phyloP scores from a whole-genome alignment of 2,113 vertebrate species.

The Zosterops pallidus region DNA sequence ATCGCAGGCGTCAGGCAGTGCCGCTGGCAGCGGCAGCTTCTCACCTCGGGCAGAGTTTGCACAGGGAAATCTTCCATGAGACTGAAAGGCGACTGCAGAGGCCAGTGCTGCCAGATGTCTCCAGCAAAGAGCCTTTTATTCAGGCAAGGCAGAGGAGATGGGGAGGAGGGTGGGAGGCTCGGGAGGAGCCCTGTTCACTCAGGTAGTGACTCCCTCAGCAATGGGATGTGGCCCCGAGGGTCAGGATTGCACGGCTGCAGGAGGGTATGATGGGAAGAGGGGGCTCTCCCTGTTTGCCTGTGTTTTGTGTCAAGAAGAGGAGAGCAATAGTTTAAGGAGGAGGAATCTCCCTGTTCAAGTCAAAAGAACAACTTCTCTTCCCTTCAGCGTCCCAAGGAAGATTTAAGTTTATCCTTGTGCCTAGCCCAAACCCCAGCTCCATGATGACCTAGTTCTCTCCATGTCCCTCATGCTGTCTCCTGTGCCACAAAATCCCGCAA shows the following conservation, averaged over 20 bases:
- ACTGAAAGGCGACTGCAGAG: accelerated
- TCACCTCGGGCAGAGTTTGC: not conserved
- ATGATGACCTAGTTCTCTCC: accelerated
- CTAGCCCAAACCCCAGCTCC: not conserved
- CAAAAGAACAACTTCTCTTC: not conserved
- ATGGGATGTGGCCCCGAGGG: not conserved
- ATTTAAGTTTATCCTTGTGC: not conserved
- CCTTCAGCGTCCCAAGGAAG: not conserved
- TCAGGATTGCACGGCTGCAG: not conserved
- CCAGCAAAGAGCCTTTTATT: not conserved
- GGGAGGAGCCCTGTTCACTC: accelerated
- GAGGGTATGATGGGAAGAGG: not conserved
- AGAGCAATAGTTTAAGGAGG: accelerated
- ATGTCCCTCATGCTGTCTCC: accelerated
- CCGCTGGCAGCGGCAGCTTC: not conserved
- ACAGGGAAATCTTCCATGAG: not conserved
- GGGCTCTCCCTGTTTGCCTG: not conserved
- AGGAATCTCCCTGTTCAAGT: not conserved
- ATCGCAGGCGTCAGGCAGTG: not conserved
- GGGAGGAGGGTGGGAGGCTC: not conserved
- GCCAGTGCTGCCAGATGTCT: accelerated
- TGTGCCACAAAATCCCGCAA: accelerated
- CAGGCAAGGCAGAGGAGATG: accelerated
- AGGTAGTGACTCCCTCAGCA: accelerated
- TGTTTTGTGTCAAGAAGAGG: not conserved